Conservation (phyloP, 2,888 invertebrate genomes). For the Elmis aenea region DNA sequence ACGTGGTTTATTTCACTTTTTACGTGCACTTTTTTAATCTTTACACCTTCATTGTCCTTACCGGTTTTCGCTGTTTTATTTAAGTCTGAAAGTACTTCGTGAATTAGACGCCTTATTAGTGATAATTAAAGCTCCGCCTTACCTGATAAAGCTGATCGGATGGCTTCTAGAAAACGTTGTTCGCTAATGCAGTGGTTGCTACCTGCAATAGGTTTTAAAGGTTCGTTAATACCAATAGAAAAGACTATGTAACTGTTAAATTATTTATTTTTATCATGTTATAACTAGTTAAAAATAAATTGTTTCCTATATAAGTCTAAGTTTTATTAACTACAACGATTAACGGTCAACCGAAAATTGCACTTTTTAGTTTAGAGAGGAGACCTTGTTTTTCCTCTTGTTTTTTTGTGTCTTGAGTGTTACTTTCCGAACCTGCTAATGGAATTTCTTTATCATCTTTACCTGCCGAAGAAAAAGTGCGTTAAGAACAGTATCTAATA, state of each 20-base stretch:
- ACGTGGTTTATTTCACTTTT: constrained; percentile 18
- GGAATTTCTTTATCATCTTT: constrained; percentile 41
- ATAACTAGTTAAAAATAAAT: constrained; percentile 12
- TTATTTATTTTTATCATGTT: constrained; percentile 14
- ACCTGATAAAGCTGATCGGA: constrained; percentile 56
- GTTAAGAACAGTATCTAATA: constrained; percentile 24
- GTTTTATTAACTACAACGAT: constrained; percentile 3
- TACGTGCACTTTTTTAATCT: constrained; percentile 9
- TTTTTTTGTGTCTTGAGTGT: constrained; percentile 48
- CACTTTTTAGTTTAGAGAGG: constrained; percentile 56
- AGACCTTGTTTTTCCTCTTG: constrained; percentile 48
- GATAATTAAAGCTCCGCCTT: no score
- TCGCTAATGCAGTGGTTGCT: constrained; percentile 58
- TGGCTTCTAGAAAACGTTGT: constrained; percentile 56
- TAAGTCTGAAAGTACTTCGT: not conserved
- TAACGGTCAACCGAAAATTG: constrained; percentile 53
- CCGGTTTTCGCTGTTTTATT: not conserved
- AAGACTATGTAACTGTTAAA: constrained; percentile 10
- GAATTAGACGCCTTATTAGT: no score
- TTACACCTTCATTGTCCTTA: constrained; percentile 6
- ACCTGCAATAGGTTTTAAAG: constrained; percentile 49
- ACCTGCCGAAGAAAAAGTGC: constrained; percentile 48
- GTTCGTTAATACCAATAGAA: constrained; percentile 10
- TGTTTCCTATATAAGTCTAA: constrained; percentile 2
- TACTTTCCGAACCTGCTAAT: constrained; percentile 48